phyloP scores from a whole-genome alignment of 1,140 invertebrate genomes.

The Drosophila orena region DNA sequence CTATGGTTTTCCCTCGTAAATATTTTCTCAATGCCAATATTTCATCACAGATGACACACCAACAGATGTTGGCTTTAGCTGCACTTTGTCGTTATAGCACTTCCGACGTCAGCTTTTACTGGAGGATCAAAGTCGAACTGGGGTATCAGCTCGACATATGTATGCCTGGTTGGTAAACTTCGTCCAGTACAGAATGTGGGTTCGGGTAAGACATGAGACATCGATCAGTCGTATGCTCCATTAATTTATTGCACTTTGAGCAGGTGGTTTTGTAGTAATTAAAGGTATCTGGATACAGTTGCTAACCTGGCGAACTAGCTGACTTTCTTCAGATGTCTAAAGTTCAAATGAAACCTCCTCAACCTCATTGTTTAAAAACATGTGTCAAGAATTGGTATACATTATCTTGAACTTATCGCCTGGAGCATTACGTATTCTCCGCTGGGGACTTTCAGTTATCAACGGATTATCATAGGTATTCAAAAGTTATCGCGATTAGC shows the following conservation, averaged over 20 bases:
- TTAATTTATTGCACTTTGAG: constrained; percentile 18
- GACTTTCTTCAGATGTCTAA: neutral
- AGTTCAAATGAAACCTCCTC: neutral
- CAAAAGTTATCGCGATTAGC: constrained; percentile 10
- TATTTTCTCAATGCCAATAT: constrained; percentile 25
- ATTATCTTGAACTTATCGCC: constrained; percentile 4
- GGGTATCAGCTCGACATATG: constrained; percentile 1
- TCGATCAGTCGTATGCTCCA: constrained; percentile 4
- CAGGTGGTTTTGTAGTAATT: constrained; percentile 23
- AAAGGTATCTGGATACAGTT: constrained; percentile 8
- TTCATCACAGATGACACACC: constrained; percentile 38
- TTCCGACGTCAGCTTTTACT: constrained; percentile 46
- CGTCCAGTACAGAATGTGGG: neutral
- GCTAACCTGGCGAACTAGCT: constrained; percentile 13
- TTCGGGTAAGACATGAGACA: constrained; percentile 23
- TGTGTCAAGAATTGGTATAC: neutral
- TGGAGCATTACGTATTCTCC: neutral
- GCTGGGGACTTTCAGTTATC: constrained; percentile 26
- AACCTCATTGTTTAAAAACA: neutral
- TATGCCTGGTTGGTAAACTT: constrained; percentile 13
- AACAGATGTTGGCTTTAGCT: constrained; percentile 4
- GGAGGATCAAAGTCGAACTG: constrained; percentile 38
- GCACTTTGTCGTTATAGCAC: neutral
- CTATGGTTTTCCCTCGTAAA: constrained; percentile 16
- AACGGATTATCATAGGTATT: constrained; percentile 13